phyloP scores from a whole-genome alignment of 1,140 invertebrate genomes.

The Hypothenemus hampei region DNA sequence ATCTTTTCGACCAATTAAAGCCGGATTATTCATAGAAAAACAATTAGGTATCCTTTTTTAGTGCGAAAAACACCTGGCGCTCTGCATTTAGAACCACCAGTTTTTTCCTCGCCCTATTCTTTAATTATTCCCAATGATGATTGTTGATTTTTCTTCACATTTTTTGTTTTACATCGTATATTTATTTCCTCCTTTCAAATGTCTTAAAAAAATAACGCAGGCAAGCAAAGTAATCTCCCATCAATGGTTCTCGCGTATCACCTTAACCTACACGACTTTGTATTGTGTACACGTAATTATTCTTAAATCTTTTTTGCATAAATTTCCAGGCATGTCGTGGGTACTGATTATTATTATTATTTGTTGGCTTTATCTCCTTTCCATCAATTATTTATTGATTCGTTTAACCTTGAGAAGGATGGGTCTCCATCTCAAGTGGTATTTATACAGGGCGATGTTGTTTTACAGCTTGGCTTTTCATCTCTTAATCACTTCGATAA shows the following conservation, averaged over 20 bases:
- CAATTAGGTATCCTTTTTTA: background rate
- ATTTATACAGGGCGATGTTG: too few species aligned
- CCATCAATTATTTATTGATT: constrained; percentile 24
- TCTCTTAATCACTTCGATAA: too few species aligned
- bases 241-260: background rate
- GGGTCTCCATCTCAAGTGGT: too few species aligned
- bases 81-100: background rate
- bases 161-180: background rate
- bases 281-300: constrained; percentile 8
- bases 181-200: background rate
- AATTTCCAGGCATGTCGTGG: constrained; percentile 10
- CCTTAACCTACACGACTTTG: constrained; percentile 9
- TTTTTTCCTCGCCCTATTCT: too few species aligned
- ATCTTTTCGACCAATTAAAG: background rate
- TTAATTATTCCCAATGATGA: too few species aligned
- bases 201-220: background rate
- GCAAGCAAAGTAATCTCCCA: background rate
- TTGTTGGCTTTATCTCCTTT: constrained; percentile 20
- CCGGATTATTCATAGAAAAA: background rate
- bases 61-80: background rate
- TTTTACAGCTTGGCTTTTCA: too few species aligned
- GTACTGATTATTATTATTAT: constrained; percentile 11
- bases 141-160: too few species aligned
- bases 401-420: constrained; percentile 19
- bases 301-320: constrained; percentile 14